A percentile compares a stretch with the other conserved stretches of the same genome.
Evolutionary conservation across 2,888 invertebrate species (phyloP).

Genomic region (Anaspis maculata): DNA sequence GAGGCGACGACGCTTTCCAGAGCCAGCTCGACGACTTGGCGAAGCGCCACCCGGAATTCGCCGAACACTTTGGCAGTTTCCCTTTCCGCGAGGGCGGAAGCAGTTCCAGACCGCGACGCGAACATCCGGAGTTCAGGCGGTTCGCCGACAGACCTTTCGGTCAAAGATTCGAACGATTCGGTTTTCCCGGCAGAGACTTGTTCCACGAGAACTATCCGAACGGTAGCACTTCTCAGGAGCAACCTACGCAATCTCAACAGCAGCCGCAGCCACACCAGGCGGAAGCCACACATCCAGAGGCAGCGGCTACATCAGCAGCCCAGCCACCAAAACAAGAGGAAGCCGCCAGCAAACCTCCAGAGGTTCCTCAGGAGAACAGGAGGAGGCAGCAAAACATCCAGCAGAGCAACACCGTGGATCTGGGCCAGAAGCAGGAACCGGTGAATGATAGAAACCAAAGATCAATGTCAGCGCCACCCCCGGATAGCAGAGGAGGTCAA

Average conservation of each 20-base stretch:
- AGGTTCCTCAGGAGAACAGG: slow-evolving; percentile 17
- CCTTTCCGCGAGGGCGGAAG: slow-evolving; percentile 31
- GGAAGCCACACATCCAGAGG: too few species aligned
- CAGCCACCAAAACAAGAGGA: slow-evolving; percentile 23
- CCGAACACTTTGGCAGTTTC: slow-evolving; percentile 50
- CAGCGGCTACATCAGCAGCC: too few species aligned
- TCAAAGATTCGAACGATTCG: slow-evolving; percentile 32
- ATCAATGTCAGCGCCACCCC: slow-evolving; percentile 77
- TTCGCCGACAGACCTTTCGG: slow-evolving; percentile 42
- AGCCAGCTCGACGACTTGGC: slow-evolving; percentile 61
- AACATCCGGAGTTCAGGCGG: slow-evolving; percentile 37
- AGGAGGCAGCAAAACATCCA: slow-evolving; percentile 26
- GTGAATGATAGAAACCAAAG: slow-evolving; percentile 57
- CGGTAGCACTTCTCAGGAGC: slow-evolving; percentile 36
- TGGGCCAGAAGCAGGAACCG: slow-evolving; percentile 58
- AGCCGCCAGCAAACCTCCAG: slow-evolving; percentile 19
- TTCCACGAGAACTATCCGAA: slow-evolving; percentile 44
- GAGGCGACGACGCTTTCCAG: slow-evolving; percentile 45
- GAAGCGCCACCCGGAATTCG: slow-evolving; percentile 65
- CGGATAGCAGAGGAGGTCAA: slow-evolving; percentile 44
- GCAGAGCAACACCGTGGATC: slow-evolving; percentile 67
- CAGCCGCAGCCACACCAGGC: slow-evolving; percentile 14
- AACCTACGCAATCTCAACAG: slow-evolving; percentile 23
- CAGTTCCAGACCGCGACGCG: slow-evolving; percentile 37
- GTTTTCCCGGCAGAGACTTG: slow-evolving; percentile 40